These are phyloP conservation scores for Pristionchus arcanus DNA, from an alignment of 2,888 invertebrate species.

Conservation along the genomic window DNA sequence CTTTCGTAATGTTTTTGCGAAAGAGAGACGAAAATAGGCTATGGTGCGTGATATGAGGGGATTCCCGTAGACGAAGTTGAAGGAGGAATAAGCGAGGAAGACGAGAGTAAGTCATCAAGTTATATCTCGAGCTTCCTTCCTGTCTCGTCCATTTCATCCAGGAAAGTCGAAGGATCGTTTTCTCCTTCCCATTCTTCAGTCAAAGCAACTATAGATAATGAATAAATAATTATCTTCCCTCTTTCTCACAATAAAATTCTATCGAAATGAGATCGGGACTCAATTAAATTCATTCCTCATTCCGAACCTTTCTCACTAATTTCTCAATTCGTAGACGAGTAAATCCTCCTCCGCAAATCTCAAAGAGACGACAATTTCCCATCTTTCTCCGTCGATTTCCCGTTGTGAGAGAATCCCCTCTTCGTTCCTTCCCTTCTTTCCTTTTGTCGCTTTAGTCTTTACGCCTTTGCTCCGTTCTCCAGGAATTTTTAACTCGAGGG, in stretches of 20 bases:
- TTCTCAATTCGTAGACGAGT: neutral
- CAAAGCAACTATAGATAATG: no score
- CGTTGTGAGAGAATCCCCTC: neutral
- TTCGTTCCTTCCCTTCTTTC: neutral
- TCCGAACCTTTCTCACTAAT: conserved; percentile 3
- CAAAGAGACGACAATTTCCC: neutral
- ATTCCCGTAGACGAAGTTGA: neutral
- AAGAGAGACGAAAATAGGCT: neutral
- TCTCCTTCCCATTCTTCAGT: neutral
- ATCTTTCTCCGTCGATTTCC: neutral
- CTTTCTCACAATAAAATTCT: no score
- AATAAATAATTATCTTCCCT: no score
- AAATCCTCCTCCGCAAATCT: neutral
- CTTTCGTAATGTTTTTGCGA: neutral
- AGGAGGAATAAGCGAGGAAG: neutral
- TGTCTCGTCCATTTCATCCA: neutral
- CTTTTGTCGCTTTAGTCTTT: neutral
- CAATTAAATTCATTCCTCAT: neutral
- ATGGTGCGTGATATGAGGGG: neutral
- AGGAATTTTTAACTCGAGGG: neutral
- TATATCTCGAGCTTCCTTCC: neutral
- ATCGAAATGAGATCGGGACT: neutral
- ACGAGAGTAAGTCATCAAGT: neutral
- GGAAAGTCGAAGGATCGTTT: neutral
- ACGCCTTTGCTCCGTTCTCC: neutral